Evolutionary conservation across 2,888 invertebrate genomes (phyloP), one percentile per base, ranked within the genome.

Genomic region (Campoplex nolae): DNA sequence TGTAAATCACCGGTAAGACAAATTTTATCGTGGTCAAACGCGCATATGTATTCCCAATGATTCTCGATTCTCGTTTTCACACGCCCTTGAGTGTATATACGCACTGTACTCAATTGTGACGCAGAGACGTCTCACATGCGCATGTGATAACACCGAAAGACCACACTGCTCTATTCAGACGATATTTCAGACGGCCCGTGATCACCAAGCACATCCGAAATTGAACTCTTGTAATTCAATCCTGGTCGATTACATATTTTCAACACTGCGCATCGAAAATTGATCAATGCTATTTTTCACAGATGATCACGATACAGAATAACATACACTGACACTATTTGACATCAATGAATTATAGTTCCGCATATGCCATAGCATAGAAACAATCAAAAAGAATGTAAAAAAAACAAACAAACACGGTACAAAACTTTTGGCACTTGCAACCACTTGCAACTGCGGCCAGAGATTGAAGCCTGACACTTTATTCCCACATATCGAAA

Each of bases 1-100:
- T 67, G 76, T 65, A 54, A 42, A 35, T 56, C 71, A 85, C 78
- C 85, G 82, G 82, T 70, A 23, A 58, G 38, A 75, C 70, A 56
- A 79, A 71, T 82, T 71, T 71, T 73, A 77, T 84, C 71, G 65
- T 82, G 56, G 45, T 82, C 78, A 58, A 56, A 75, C 73, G 65
- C 32, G 76, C 48, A 76, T 48, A 45, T 62, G 45, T 84, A 67
- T 76, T 48, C 45, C n/a, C 38, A n/a, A 54, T 78, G 62, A 80
- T 77, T 84, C 70, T 76, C 71, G 77, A 86, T 83, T 77, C 42
- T 48, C 23, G 23, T 23, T 23, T 23, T 23, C 23, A 84, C 84
- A 87, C 87, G 87, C 87, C 87, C 87, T 87, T 84, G 84, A 82
- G 70, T 85, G 16, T 70, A 38, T 38, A 38, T 6, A 54, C 65